These are phyloP conservation scores for Zaprionus lineosus DNA, from an alignment of 2,888 invertebrate genomes.

Conservation along the genomic window DNA sequence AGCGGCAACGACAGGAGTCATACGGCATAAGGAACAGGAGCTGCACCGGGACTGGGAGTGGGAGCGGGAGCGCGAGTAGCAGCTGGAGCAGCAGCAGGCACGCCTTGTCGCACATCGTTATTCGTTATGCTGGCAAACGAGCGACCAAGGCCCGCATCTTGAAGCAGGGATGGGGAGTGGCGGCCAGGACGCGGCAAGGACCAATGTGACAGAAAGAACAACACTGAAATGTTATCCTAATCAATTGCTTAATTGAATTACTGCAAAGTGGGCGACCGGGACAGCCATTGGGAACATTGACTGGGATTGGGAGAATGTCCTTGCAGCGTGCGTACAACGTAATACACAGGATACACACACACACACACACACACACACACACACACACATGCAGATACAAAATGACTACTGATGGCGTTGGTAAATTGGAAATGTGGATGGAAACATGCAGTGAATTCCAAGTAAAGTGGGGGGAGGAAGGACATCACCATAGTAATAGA, in stretches of 20 bases:
- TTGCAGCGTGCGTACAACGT: background rate
- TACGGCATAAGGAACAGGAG: background rate
- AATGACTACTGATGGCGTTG: background rate
- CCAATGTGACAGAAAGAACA: slow-evolving; percentile 26
- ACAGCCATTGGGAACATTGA: background rate
- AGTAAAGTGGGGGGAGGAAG: background rate
- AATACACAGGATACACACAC: background rate
- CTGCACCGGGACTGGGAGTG: background rate
- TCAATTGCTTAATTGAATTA: slow-evolving; percentile 70
- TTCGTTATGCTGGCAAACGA: background rate
- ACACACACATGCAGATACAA: background rate
- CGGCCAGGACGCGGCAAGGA: too few species aligned
- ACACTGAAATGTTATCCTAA: slow-evolving; percentile 55
- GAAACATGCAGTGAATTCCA: background rate
- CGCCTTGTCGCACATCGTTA: background rate
- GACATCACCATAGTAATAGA: too few species aligned
- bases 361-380: background rate
- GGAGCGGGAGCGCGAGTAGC: background rate
- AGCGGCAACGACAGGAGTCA: background rate
- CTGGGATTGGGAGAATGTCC: background rate
- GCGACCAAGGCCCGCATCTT: background rate
- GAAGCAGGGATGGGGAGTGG: too few species aligned
- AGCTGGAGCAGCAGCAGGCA: background rate
- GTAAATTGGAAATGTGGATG: background rate
- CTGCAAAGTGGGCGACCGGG: slow-evolving; percentile 11